Evolutionary conservation across 2,888 invertebrate species (phyloP), one percentile per base, ranked within the genome.

Genomic region (Adela reaumurella): DNA sequence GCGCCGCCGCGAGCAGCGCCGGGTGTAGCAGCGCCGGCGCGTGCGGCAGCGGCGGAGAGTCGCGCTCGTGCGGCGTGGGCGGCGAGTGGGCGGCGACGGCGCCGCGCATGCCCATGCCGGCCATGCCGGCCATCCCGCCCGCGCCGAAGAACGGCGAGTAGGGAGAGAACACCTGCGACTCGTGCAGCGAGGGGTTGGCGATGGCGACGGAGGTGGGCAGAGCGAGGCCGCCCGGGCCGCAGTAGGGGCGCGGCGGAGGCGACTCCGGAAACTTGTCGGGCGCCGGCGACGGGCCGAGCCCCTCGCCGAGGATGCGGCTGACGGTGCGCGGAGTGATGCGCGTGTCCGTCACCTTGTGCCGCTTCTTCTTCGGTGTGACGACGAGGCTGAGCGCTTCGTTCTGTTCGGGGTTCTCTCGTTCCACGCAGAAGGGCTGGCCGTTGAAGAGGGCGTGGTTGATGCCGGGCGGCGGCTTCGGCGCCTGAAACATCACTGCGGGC

Each of bases 301-400:
- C 90, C 59, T 93, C 92, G 46, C 90, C 92, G 59, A 94, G 74
- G 57, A 94, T 88, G 56, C 94, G 83, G 67, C 92, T 92, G 45
- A 94, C 93, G 46, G 94, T 93, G 56, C 94, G 83, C 18, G 94
- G 94, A 28, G 94, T 94, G 58, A 95, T 92, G 58, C 95, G 83
- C 49, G 94, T 94, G 65, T 95, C 95, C 35, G 97, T 97, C 62
- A 96, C 93, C 89, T 97, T 97, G 66, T 97, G 96, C 49, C 97
- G 84, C 78, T 96, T 97, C 83, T 96, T 97, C 77, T 96, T 96
- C 2, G 94, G 93, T 45, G 93, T 92, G 58, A 97, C 94, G 51
- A 97, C 96, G 60, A 97, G 83, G 66, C 95, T 94, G 50, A 97
- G 85, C 3, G 97, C 95, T 68, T 96, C 96, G 69, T 93, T 93